Evolutionary conservation across 2,888 invertebrate genomes (phyloP), one percentile per base, ranked within the genome.

Genomic region (Prosopocoilus inquinatus): DNA sequence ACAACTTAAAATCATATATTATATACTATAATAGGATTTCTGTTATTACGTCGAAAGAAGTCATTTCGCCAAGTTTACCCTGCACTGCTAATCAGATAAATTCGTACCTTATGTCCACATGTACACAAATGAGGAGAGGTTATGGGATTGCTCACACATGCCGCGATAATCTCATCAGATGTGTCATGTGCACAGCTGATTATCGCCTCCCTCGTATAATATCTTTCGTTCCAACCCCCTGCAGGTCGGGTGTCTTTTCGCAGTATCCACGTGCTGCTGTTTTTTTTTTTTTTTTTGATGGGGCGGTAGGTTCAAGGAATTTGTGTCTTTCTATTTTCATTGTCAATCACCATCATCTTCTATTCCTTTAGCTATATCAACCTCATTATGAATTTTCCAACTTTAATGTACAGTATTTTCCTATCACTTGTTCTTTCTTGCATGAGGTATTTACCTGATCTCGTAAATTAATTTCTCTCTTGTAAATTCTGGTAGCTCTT

Each of bases 131-230:
- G 34, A 51, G 16, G 9, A 16, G 34, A 47, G 57, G 58, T 57
- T 59, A 59, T 64, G 64, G 49, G 61, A 63, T 48, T 55, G 53
- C 50, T 55, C 60, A 61, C 67, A 68, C 67, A 68, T 66, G 65
- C 64, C 62, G 61, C 54, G 62, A 67, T 72, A 72, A 73, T 72
- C 72, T 68, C 68, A 69, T 73, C 70, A 64, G 64, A 71, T 69
- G 70, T 70, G 72, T 71, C 72, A 72, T 69, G 70, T 70, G 70
- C 67, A 66, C 63, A 66, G 66, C 67, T 66, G 63, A 63, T 61
- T 65, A 65, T 61, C 61, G 63, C 58, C 55, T 55, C 45, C 57
- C 59, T 59, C 61, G 15, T 15, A 11, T 15, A 41, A 16, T 41
- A 41, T 41, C 41, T 41, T 41, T 41, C 41, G 15, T 41, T 41